These are phyloP conservation scores for Lates calcarifer DNA, from an alignment of 2,113 vertebrate species.

Conservation along the genomic window DNA sequence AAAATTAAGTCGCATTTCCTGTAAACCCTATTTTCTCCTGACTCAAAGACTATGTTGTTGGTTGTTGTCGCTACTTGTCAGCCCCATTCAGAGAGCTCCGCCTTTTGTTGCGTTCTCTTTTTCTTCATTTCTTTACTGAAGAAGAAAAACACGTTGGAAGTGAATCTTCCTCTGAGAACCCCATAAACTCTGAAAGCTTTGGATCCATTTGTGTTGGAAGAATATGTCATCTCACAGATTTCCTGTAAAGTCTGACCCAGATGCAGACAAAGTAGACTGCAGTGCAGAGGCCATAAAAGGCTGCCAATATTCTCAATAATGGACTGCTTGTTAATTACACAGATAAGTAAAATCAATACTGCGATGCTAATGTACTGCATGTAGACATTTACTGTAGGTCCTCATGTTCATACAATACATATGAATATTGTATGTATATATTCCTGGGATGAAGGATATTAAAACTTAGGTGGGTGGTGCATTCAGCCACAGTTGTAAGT, in stretches of 20 bases:
- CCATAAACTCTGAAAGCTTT: conserved; percentile 16
- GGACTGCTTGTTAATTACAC: conserved; percentile 5
- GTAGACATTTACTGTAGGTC: not conserved
- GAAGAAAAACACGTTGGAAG: not conserved
- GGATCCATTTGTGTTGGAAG: conserved; percentile 13
- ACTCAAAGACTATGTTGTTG: not conserved
- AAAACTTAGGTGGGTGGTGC: not conserved
- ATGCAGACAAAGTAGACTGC: not conserved
- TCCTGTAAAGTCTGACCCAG: conserved; percentile 14
- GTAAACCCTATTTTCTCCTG: not conserved
- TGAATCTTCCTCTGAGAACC: not conserved
- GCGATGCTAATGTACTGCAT: conserved; percentile 9
- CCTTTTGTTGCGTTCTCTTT: not conserved
- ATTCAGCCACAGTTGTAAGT: conserved; percentile 1
- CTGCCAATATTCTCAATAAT: not conserved
- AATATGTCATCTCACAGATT: not conserved
- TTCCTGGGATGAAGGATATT: not conserved
- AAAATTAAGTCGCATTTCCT: not conserved
- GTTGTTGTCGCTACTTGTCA: not conserved
- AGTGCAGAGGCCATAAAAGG: not conserved
- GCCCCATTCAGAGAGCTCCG: not conserved
- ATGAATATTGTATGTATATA: conserved; percentile 31
- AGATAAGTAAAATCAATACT: conserved; percentile 15
- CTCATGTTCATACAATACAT: not conserved
- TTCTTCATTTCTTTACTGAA: not conserved